Conservation (phyloP, 2,888 invertebrate species). For the Liposcelis brunnea region DNA sequence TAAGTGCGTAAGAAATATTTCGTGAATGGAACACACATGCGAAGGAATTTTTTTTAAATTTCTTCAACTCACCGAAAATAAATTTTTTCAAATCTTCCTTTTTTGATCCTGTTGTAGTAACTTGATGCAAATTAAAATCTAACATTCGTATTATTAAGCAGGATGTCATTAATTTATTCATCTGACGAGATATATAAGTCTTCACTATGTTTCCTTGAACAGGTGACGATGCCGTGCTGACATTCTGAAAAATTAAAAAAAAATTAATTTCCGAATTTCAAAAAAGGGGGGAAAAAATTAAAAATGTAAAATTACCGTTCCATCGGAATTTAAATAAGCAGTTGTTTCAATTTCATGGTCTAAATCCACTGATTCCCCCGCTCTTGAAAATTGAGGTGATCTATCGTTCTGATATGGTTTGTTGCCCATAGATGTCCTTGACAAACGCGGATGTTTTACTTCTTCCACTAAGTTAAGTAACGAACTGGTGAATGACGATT, state of each 20-base stretch:
- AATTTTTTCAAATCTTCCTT: conserved; percentile 66
- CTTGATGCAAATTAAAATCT: conserved; percentile 77
- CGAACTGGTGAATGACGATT: conserved; percentile 58
- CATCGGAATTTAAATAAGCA: no score
- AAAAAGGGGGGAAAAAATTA: no score
- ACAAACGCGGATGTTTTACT: conserved; percentile 36
- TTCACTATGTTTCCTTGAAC: conserved; percentile 35
- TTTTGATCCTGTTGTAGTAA: conserved; percentile 51
- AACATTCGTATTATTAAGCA: conserved; percentile 79
- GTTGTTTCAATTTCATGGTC: no score
- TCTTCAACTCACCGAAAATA: conserved; percentile 38
- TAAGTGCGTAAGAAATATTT: no score
- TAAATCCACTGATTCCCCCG: conserved; percentile 15
- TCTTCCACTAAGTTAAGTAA: conserved; percentile 33
- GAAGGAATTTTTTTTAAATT: no score
- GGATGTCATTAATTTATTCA: conserved; percentile 79
- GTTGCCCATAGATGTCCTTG: conserved; percentile 22
- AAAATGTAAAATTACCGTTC: no score
- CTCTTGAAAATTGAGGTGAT: no score
- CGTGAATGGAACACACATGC: no score
- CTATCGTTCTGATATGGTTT: conserved; percentile 9
- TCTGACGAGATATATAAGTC: conserved; percentile 45
- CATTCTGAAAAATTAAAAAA: neutral
- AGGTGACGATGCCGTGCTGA: conserved; percentile 16
- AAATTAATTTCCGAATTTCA: conserved; percentile 9